A percentile compares a stretch with the other conserved stretches of the same genome.
phyloP scores from a whole-genome alignment of 2,888 invertebrate species.

The Dione juno region DNA sequence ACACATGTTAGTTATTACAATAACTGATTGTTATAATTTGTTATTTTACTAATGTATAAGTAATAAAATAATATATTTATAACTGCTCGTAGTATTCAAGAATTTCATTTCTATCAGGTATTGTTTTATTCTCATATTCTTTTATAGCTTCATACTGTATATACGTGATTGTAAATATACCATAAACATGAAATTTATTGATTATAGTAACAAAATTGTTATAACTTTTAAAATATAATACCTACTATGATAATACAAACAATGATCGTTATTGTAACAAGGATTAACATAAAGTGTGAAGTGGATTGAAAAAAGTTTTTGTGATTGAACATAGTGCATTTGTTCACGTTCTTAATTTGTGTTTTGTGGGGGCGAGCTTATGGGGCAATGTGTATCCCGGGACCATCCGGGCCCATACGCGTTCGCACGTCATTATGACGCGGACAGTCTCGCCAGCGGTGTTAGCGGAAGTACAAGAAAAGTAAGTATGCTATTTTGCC shows the following conservation, averaged over 20 bases:
- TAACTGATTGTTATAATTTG: neutral
- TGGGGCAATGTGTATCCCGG: conserved; percentile 92
- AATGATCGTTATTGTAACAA: conserved; percentile 8
- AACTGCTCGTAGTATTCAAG: neutral
- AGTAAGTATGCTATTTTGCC: conserved; percentile 64
- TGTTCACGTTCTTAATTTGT: conserved; percentile 49
- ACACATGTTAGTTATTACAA: neutral
- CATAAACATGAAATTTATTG: neutral
- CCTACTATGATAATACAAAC: neutral
- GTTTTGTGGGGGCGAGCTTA: conserved; percentile 69
- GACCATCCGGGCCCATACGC: conserved; percentile 78
- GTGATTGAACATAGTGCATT: conserved; percentile 45
- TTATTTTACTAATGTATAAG: conserved; percentile 1
- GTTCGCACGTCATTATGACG: conserved; percentile 76
- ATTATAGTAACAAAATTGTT: neutral
- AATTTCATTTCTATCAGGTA: neutral
- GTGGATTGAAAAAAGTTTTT: conserved; percentile 31
- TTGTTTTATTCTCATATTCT: neutral
- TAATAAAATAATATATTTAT: neutral
- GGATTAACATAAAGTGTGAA: neutral
- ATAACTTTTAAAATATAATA: neutral
- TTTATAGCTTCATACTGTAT: neutral
- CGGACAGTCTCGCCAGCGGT: conserved; percentile 75
- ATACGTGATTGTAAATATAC: neutral
- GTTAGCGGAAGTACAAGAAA: conserved; percentile 62